Base-by-base conservation (phyloP, 2,113 vertebrate species). In the Epinephelus cyanopodus region DNA sequence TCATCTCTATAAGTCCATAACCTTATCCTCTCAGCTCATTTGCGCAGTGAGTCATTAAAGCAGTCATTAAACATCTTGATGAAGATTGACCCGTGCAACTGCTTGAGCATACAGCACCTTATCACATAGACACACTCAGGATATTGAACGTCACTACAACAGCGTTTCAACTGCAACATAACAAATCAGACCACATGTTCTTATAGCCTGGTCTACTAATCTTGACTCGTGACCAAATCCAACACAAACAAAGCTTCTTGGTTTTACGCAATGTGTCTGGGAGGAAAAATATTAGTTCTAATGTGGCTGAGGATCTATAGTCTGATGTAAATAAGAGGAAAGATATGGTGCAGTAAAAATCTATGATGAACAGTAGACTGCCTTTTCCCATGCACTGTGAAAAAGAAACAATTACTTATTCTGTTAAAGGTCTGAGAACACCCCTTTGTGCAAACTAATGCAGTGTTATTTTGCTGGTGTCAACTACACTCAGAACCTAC, bases 51-150 rank as follows among this genome's bases (percentile, higher is more conserved):
- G 67, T 79, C 71, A 85, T 88, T 89, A 87, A 88, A 89, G 74
- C 19, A 45, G 68, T 88, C 79, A 83, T 86, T 84, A 88, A 84
- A 68, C 61, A 69, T 74, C 47, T 62, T 81, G 73, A 89, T 87
- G 86, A 81, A 61, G 79, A 88, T 17, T 76, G 74, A 88, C 84
- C 82, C 54, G 2, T 21, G 56, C 33, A 33, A 54, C 68, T 74
- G 81, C 70, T 65, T 17, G 7, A 45, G 76, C 82, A 52, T 58
- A 27, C 76, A 58, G 29, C n/a, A 48, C 33, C 62, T 76, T 77
- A 61, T 79, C 66, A 69, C 77, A 68, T 80, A 18, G 47, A 64
- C 64, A 79, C 81, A 62, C 54, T 23, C 58, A 39, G 65, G 50
- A 48, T 74, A 74, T 65, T 61, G 84, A 88, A 57, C 53, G 70